These are phyloP conservation scores for Physeter macrocephalus DNA, from an alignment of 2,113 vertebrate species.

Conservation along the genomic window DNA sequence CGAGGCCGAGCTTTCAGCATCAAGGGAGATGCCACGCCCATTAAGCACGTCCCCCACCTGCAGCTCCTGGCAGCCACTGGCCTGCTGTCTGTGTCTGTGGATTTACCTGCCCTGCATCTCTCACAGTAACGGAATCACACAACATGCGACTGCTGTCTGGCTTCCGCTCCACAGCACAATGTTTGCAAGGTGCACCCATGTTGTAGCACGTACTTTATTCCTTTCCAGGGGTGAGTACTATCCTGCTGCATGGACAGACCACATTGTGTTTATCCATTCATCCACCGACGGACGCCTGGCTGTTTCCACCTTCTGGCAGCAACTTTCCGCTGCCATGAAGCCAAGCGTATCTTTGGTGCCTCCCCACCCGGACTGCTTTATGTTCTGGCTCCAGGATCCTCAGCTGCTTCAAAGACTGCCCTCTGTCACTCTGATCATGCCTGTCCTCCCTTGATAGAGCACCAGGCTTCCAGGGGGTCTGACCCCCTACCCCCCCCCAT, in stretches of 20 bases:
- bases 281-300: neutral
- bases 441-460: neutral
- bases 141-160: neutral
- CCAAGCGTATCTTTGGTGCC: neutral
- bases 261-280: neutral
- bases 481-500: no score
- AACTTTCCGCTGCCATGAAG: neutral
- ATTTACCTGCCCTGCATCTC: neutral
- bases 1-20: neutral
- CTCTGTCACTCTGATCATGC: neutral
- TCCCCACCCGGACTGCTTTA: neutral
- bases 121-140: neutral
- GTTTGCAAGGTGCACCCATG: neutral
- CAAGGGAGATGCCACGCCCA: neutral
- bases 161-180: neutral
- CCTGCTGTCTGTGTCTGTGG: neutral
- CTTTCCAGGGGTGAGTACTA: neutral
- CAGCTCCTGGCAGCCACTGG: neutral
- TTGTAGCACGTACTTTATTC: neutral
- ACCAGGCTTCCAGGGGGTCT: neutral
- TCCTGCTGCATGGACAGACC: neutral
- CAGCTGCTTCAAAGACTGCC: neutral
- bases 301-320: neutral
- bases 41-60: neutral
- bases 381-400: neutral